phyloP scores from a whole-genome alignment of 2,888 invertebrate species.

The Ochropacha duplaris region DNA sequence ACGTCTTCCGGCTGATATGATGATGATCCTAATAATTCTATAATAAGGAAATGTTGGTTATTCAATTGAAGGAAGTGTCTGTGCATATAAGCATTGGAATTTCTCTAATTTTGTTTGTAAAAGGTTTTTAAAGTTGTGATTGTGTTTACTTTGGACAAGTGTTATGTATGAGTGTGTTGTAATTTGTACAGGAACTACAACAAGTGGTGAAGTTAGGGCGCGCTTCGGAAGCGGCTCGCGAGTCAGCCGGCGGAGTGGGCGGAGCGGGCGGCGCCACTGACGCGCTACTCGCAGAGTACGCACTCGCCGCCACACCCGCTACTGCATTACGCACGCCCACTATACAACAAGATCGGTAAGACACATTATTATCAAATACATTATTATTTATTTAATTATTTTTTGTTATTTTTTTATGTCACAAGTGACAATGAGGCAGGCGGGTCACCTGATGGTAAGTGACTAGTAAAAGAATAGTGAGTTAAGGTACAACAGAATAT shows the following conservation, averaged over 20 bases:
- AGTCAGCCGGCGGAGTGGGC: conserved; percentile 90
- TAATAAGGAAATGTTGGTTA: too few relatives aligned
- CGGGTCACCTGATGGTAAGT: too few relatives aligned
- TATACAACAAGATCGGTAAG: conserved; percentile 88
- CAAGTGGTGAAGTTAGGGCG: conserved; percentile 96
- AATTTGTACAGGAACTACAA: conserved; percentile 86
- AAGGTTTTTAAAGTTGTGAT: too few relatives aligned
- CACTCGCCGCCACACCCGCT: conserved; percentile 86
- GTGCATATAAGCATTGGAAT: too few relatives aligned
- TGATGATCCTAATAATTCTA: too few relatives aligned
- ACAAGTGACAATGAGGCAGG: too few relatives aligned
- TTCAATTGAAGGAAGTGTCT: too few relatives aligned
- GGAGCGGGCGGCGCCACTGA: conserved; percentile 90
- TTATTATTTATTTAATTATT: background rate
- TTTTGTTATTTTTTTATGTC: too few relatives aligned
- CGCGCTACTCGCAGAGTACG: conserved; percentile 93
- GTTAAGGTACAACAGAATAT: too few relatives aligned
- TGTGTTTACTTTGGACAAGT: background rate
- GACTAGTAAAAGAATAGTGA: too few relatives aligned
- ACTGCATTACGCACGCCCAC: conserved; percentile 93
- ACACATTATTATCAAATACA: background rate
- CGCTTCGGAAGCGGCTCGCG: conserved; percentile 95
- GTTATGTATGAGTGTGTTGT: background rate
- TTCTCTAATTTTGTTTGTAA: too few relatives aligned
- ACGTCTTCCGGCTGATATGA: too few relatives aligned